These are phyloP conservation scores for Drosophila virilis DNA, from an alignment of 1,140 invertebrate genomes.

Conservation along the genomic window DNA sequence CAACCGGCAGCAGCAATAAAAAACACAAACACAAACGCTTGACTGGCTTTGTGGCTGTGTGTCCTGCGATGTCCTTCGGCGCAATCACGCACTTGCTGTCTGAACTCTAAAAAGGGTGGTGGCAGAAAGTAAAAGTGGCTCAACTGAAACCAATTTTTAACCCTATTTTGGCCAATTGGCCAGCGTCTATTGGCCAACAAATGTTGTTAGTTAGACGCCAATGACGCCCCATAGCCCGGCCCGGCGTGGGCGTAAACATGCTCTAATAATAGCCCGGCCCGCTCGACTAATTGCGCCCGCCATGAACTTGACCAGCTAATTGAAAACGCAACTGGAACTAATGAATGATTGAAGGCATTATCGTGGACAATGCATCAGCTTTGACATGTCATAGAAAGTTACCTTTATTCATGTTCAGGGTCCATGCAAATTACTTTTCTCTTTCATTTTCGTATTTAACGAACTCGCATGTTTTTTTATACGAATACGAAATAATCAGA, in stretches of 20 bases:
- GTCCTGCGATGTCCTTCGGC: conserved; percentile 58
- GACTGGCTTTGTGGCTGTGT: conserved; percentile 25
- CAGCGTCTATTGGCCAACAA: conserved; percentile 11
- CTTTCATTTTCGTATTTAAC: no score
- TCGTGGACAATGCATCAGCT: neutral
- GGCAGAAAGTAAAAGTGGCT: conserved; percentile 43
- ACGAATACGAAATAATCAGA: no score
- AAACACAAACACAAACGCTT: conserved; percentile 32
- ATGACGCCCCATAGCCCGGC: neutral
- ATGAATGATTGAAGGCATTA: neutral
- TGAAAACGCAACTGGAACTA: neutral
- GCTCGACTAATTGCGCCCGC: conserved; percentile 52
- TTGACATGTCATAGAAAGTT: neutral
- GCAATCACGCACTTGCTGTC: conserved; percentile 71
- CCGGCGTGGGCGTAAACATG: conserved; percentile 20
- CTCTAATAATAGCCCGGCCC: conserved; percentile 54
- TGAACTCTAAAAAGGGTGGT: conserved; percentile 41
- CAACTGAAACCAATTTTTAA: conserved; percentile 29
- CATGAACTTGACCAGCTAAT: conserved; percentile 54
- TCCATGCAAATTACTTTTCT: no score
- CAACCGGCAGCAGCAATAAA: conserved; percentile 24
- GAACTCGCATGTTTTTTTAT: no score
- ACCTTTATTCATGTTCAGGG: neutral
- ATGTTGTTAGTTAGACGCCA: conserved; percentile 6
- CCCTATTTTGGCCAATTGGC: conserved; percentile 26